phyloP scores from a whole-genome alignment of 2,888 invertebrate species.

The Perizoma affinitatum region DNA sequence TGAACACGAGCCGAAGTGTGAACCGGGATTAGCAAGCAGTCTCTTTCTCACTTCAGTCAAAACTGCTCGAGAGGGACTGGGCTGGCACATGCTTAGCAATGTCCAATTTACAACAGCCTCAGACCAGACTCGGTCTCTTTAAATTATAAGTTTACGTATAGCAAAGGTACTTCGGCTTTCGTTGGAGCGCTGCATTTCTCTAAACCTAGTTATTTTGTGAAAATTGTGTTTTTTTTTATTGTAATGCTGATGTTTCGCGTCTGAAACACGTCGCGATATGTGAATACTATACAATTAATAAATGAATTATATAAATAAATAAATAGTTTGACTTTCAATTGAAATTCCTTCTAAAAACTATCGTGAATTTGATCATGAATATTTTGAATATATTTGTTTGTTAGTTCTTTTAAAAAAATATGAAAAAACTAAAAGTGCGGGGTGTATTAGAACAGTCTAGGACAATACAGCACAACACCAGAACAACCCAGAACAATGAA shows the following conservation, averaged over 20 bases:
- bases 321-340: conserved; percentile 45
- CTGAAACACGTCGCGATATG: conserved; percentile 78
- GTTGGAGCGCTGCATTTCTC: conserved; percentile 79
- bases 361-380: too few species aligned
- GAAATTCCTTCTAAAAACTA: too few species aligned
- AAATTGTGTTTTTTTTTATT: conserved; percentile 80
- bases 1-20: too few species aligned
- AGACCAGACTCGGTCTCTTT: conserved; percentile 20
- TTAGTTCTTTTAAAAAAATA: too few species aligned
- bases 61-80: too few species aligned
- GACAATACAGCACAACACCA: too few species aligned
- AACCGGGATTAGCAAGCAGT: too few species aligned
- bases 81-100: conserved; percentile 5
- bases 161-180: conserved; percentile 59
- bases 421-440: too few species aligned
- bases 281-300: conserved; percentile 84
- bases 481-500: too few species aligned
- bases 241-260: conserved; percentile 76
- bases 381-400: too few species aligned
- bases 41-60: too few species aligned
- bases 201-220: conserved; percentile 74
- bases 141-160: conserved; percentile 44
- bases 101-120: background rate
- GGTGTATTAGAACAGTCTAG: too few species aligned
- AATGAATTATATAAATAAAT: conserved; percentile 82